These are phyloP conservation scores for Myoxocephalus aenaeus DNA, from an alignment of 2,797 vertebrate species.

Conservation along the genomic window DNA sequence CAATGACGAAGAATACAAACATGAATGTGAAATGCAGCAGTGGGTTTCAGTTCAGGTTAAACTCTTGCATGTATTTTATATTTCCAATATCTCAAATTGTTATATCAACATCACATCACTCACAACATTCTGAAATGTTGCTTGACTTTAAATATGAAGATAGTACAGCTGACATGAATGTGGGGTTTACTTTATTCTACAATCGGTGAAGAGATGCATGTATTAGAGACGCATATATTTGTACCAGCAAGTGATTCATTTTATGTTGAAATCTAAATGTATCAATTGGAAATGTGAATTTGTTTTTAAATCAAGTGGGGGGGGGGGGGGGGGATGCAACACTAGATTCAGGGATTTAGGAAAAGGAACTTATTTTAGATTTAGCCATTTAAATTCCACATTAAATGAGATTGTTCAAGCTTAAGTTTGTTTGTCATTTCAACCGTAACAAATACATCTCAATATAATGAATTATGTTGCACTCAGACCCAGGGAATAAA, in stretches of 20 bases:
- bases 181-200: too few relatives aligned
- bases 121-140: background rate
- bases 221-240: background rate
- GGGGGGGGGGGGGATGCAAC: too few relatives aligned
- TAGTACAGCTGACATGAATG: too few relatives aligned
- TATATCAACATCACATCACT: background rate
- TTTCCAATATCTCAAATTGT: background rate
- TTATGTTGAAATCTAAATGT: background rate
- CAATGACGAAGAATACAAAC: background rate
- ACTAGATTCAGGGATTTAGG: background rate
- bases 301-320: background rate
- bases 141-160: background rate
- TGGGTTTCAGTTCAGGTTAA: background rate
- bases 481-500: background rate
- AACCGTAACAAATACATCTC: too few relatives aligned
- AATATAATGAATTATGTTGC: too few relatives aligned
- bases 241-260: background rate
- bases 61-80: too few relatives aligned
- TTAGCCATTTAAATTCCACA: background rate
- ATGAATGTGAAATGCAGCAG: background rate
- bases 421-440: too few relatives aligned
- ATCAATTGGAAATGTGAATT: background rate
- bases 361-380: background rate
- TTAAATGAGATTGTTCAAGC: background rate
- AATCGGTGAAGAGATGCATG: too few relatives aligned